Percentiles rank a stretch among this genome's conserved stretches.
These are phyloP conservation scores for Leptatherina wallacei DNA, from an alignment of 2,797 vertebrate genomes.

Conservation along the genomic window DNA sequence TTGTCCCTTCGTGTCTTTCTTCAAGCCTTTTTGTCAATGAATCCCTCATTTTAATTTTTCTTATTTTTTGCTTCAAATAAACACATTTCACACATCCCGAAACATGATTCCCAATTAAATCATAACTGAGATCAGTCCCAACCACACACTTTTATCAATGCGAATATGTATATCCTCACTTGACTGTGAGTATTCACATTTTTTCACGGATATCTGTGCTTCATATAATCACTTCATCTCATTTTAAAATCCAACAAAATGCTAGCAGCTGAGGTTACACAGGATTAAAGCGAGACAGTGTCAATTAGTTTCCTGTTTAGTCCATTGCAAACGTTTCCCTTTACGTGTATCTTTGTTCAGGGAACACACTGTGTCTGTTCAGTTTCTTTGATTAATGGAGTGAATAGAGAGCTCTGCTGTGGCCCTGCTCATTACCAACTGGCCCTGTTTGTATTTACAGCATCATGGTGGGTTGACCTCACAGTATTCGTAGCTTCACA, in stretches of 20 bases:
- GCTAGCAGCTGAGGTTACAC: constrained; percentile 31
- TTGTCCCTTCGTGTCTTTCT: neutral
- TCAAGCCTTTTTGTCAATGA: neutral
- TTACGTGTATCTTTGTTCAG: constrained; percentile 50
- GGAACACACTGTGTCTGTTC: constrained; percentile 32
- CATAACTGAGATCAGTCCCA: neutral
- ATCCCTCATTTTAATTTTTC: neutral
- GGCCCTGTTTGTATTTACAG: constrained; percentile 71
- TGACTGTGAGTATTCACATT: neutral
- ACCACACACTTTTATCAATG: neutral
- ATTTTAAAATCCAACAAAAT: constrained; percentile 6
- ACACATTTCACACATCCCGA: neutral
- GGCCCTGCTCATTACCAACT: constrained; percentile 71
- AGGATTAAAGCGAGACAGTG: constrained; percentile 37
- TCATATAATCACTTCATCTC: neutral
- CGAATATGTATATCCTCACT: neutral
- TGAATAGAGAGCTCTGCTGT: constrained; percentile 59
- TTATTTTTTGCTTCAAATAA: neutral
- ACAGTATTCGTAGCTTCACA: constrained; percentile 68
- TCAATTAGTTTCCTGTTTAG: constrained; percentile 50
- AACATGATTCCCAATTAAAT: neutral
- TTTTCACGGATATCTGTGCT: too few species aligned
- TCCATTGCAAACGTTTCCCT: constrained; percentile 38
- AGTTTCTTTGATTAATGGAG: constrained; percentile 54
- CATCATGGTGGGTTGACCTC: constrained; percentile 67